Conservation (phyloP, 2,797 vertebrate species). For the Loriculus beryllinus region DNA sequence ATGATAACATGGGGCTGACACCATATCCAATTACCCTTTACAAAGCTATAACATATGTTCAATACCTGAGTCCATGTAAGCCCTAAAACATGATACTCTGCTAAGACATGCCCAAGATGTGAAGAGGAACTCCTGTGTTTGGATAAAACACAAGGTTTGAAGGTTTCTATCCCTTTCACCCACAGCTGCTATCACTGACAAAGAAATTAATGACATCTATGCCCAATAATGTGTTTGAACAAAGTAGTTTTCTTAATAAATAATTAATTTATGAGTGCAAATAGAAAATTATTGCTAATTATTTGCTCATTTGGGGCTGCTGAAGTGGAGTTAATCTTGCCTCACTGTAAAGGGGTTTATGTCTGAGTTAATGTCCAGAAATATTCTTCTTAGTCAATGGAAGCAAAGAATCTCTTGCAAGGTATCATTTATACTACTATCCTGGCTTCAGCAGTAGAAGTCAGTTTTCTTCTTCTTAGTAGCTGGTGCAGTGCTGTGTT, state of each 20-base stretch:
- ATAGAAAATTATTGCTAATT: neutral
- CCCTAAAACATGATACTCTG: constrained; percentile 49
- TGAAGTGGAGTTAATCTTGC: neutral
- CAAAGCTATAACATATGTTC: constrained; percentile 53
- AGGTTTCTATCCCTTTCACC: neutral
- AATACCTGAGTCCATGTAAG: neutral
- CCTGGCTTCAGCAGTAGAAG: too few relatives aligned
- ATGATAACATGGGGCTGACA: constrained; percentile 40
- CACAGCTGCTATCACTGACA: neutral
- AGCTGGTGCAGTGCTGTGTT: too few relatives aligned
- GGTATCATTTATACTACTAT: neutral
- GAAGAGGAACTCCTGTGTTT: neutral
- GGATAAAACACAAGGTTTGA: neutral
- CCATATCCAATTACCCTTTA: constrained; percentile 36
- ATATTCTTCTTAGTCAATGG: neutral
- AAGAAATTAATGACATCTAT: neutral
- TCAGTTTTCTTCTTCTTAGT: too few relatives aligned
- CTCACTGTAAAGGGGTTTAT: neutral
- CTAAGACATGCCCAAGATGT: neutral
- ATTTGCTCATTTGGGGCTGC: neutral
- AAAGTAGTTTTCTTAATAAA: neutral
- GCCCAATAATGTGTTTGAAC: neutral
- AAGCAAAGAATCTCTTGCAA: neutral
- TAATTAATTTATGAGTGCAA: neutral
- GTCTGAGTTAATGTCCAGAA: neutral